Percentiles rank a stretch among this genome's conserved stretches.
Conservation (phyloP, 2,797 vertebrate genomes). For the Microctenopoma stevenorrisi region DNA sequence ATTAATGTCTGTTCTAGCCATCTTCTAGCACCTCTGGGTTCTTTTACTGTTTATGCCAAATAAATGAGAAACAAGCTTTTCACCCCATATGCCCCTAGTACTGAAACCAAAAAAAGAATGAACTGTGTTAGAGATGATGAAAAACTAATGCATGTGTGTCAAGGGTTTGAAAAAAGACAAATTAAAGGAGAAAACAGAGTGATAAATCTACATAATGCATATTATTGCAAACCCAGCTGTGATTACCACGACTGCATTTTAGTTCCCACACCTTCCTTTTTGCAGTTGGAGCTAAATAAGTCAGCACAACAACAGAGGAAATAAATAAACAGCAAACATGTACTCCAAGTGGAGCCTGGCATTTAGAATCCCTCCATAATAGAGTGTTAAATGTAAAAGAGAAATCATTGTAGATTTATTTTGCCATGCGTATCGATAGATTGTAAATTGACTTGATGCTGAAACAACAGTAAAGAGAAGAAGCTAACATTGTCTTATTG, state of each 20-base stretch:
- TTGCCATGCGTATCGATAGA: too few species aligned
- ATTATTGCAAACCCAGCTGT: slow-evolving; percentile 27
- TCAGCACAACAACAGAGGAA: slow-evolving; percentile 25
- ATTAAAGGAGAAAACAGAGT: background rate
- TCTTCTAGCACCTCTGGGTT: slow-evolving; percentile 20
- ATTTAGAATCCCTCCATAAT: slow-evolving; percentile 38
- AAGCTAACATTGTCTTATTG: slow-evolving; percentile 6
- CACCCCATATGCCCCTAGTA: slow-evolving; percentile 7
- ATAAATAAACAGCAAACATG: slow-evolving; percentile 8
- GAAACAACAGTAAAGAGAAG: slow-evolving; percentile 24
- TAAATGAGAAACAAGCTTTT: slow-evolving; percentile 23
- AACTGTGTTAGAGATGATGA: background rate
- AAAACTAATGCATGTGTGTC: background rate
- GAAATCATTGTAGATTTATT: slow-evolving; percentile 4
- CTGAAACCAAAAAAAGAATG: slow-evolving; percentile 8
- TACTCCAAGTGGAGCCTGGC: slow-evolving; percentile 23
- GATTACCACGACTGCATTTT: slow-evolving; percentile 20
- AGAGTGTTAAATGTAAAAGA: slow-evolving; percentile 25
- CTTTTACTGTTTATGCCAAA: slow-evolving; percentile 29
- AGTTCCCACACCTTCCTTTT: slow-evolving; percentile 15
- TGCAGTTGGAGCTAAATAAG: slow-evolving; percentile 35
- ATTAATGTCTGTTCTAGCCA: slow-evolving; percentile 38
- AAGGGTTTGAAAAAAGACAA: slow-evolving; percentile 12
- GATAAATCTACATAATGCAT: slow-evolving; percentile 10
- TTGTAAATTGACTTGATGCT: slow-evolving; percentile 7